These are phyloP conservation scores for Orthonychiurus folsomi DNA, from an alignment of 2,888 invertebrate species.

Conservation along the genomic window DNA sequence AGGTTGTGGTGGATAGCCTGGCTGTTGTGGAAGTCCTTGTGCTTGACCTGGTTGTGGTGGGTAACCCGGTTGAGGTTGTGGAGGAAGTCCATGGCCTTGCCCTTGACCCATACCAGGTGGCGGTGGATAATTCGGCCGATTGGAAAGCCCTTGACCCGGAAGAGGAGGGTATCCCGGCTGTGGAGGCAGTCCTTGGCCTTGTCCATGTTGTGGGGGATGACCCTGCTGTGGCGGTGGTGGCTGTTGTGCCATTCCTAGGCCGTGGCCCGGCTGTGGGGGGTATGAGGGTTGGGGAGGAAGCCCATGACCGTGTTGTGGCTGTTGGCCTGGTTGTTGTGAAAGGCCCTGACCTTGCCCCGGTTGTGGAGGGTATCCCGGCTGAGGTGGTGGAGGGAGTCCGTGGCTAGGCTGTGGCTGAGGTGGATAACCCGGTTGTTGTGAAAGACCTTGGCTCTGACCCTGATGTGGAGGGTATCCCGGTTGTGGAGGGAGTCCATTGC, in stretches of 20 bases:
- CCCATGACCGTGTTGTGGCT: constrained; percentile 23
- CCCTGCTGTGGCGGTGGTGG: constrained; percentile 23
- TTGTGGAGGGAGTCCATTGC: constrained; percentile 14
- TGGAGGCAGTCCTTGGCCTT: constrained; percentile 35
- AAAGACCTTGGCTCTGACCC: constrained; percentile 4
- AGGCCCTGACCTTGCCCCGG: constrained; percentile 14
- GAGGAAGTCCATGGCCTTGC: background rate
- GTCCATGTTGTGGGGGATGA: constrained; percentile 44
- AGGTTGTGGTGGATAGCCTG: constrained; percentile 25
- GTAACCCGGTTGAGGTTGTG: background rate
- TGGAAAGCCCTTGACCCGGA: background rate
- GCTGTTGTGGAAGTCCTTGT: constrained; percentile 2
- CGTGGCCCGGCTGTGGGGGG: constrained; percentile 4
- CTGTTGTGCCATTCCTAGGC: constrained; percentile 42
- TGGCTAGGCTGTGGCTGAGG: constrained; percentile 17
- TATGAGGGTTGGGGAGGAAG: constrained; percentile 14
- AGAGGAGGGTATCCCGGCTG: constrained; percentile 36
- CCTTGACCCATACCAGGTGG: background rate
- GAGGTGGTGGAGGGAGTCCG: background rate
- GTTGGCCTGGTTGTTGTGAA: constrained; percentile 25
- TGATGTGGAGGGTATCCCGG: constrained; percentile 7
- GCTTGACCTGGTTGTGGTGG: background rate
- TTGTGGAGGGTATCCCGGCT: constrained; percentile 16
- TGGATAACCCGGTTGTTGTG: background rate
- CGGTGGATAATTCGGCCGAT: background rate